These are phyloP conservation scores for Alfaro cultratus DNA, from an alignment of 2,797 vertebrate genomes.

Conservation along the genomic window DNA sequence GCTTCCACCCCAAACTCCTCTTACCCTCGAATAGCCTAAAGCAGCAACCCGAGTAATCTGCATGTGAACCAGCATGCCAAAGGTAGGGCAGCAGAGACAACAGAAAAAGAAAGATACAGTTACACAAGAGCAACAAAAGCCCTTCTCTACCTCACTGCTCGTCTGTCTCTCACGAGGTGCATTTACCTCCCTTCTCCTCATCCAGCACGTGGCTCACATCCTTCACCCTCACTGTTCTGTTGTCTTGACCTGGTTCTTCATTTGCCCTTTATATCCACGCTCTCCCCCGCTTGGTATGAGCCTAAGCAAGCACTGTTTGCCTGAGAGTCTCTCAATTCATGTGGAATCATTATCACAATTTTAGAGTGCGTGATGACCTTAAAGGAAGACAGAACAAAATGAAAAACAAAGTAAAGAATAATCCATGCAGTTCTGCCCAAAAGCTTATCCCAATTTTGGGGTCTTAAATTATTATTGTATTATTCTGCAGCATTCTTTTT, in stretches of 20 bases:
- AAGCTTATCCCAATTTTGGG: background rate
- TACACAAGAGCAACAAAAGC: constrained; percentile 65
- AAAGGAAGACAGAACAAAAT: background rate
- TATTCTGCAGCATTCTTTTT: background rate
- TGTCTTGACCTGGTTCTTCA: constrained; percentile 34
- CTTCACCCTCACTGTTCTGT: constrained; percentile 36
- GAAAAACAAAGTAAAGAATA: background rate
- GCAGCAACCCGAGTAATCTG: constrained; percentile 60
- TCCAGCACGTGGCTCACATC: constrained; percentile 41
- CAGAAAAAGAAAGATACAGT: constrained; percentile 61
- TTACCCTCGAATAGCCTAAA: constrained; percentile 23
- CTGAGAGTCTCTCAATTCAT: background rate
- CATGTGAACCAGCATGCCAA: constrained; percentile 40
- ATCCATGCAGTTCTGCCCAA: background rate
- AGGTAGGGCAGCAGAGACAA: constrained; percentile 56
- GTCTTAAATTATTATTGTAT: background rate
- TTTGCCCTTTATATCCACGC: constrained; percentile 3
- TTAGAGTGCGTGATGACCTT: background rate
- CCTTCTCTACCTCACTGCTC: constrained; percentile 49
- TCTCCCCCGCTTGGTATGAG: constrained; percentile 2
- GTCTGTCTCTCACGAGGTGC: constrained; percentile 59
- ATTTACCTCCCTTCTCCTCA: constrained; percentile 16
- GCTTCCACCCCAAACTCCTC: constrained; percentile 41
- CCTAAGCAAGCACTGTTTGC: constrained; percentile 4
- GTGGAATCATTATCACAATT: background rate